Evolutionary conservation across 1,140 invertebrate genomes (phyloP).

Genomic region (Delia radicum): DNA sequence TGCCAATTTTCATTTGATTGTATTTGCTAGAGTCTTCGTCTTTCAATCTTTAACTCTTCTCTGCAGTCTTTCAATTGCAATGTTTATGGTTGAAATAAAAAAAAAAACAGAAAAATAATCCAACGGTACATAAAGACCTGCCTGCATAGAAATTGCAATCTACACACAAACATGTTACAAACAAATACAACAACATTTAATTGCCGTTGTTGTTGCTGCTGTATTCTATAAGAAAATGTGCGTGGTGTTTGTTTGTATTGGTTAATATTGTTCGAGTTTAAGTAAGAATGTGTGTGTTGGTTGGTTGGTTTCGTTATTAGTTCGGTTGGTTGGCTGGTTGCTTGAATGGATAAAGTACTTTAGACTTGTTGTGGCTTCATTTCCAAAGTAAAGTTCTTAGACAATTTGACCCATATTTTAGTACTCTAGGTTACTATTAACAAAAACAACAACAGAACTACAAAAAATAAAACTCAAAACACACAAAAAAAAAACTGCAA

Average conservation of each 20-base stretch:
- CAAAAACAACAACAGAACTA: not conserved
- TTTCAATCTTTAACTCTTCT: no score
- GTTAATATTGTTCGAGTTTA: not conserved
- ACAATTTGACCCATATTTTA: constrained; percentile 22
- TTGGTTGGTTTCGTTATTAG: not conserved
- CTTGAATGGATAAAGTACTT: constrained; percentile 1
- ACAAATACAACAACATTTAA: not conserved
- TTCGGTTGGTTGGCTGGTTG: not conserved
- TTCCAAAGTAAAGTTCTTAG: constrained; percentile 20
- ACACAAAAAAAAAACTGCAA: not conserved
- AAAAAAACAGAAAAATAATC: not conserved
- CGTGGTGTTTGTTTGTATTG: not conserved
- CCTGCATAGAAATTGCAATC: not conserved
- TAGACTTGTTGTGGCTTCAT: constrained; percentile 19
- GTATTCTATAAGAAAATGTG: not conserved
- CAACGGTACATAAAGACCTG: not conserved
- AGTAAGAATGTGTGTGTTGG: not conserved
- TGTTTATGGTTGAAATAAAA: no score
- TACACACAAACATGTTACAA: not conserved
- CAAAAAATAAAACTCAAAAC: not conserved
- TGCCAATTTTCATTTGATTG: constrained; percentile 5
- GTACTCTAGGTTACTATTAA: constrained; percentile 1
- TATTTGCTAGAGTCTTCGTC: no score
- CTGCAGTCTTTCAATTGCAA: no score
- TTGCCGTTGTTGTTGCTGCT: not conserved